phyloP scores from a whole-genome alignment of 2,113 vertebrate species.

The Nannospalax galili region DNA sequence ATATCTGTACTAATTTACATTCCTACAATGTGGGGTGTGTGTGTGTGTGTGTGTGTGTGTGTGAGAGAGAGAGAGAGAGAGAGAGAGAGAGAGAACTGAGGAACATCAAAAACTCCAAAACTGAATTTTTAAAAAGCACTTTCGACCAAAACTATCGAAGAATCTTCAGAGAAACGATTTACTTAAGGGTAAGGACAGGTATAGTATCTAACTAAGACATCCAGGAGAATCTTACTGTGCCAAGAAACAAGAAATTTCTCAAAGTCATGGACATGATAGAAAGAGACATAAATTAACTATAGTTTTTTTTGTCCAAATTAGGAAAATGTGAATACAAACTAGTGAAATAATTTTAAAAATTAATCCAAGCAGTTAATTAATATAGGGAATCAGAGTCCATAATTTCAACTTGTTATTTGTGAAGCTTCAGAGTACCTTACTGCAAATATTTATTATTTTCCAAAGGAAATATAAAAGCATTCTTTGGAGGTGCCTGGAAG shows the following conservation, averaged over 20 bases:
- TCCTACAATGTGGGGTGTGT: too few relatives aligned
- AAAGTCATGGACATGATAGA: background rate
- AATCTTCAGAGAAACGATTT: background rate
- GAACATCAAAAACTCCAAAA: background rate
- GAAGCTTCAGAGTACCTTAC: too few relatives aligned
- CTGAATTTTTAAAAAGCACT: background rate
- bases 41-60: background rate
- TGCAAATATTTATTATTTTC: background rate
- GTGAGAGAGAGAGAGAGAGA: accelerated
- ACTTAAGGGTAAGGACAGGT: background rate
- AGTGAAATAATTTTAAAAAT: background rate
- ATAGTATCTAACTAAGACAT: background rate
- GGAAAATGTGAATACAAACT: background rate
- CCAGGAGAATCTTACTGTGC: background rate
- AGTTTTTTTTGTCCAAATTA: background rate
- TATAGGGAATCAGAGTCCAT: background rate
- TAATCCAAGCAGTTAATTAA: background rate
- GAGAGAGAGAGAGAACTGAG: too few relatives aligned
- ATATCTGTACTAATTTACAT: background rate
- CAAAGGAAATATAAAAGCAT: background rate
- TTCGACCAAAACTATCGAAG: background rate
- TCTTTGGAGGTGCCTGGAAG: background rate
- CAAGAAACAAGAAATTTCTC: background rate
- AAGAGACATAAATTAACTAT: background rate
- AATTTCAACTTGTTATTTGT: background rate